Evolutionary conservation across 1,140 invertebrate genomes (phyloP), one percentile per base, ranked within the genome.

Genomic region (Phortica variegata): DNA sequence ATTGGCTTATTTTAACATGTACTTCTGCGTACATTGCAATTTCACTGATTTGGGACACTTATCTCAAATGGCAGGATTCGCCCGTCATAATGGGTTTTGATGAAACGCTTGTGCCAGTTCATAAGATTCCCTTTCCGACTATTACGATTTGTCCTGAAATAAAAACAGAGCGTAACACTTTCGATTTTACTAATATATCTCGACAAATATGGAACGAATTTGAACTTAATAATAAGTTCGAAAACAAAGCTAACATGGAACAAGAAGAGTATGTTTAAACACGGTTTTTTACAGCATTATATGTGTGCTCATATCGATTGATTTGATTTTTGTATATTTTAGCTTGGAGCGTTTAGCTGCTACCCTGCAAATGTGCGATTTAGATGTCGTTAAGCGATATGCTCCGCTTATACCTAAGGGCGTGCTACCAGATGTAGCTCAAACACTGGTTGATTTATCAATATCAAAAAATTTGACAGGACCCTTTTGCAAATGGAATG

Each of bases 51-150:
- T 66, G 72, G 49, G 81, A 81, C 47, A 79, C 83, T 0, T 85
- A 80, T 75, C 69, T 76, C 3, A 84, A 84, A 56, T 85, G 83
- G 82, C 77, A 81, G 38, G 77, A 82, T 26, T 83, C 78, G 29
- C 83, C 83, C 0, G 83, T 85, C 0, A 84, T 85, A 32, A 78
- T 85, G 0, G 82, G 81, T 37, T 85, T 85, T 52, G 80, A 82
- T 23, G 82, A 84, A 69, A 80, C 78, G 5, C 68, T 81, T 1
- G 83, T 81, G 20, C 80, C 82, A 0, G 79, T 84, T 18, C 82
- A 81, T 76, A 77, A 82, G 65, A 80, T 84, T 49, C 83, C 83
- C 2, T 84, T 83, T 58, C 83, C 83, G 9, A 82, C 82, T 1
- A 78, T 84, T 2, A 84, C 82, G 4, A 77, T 84, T 8, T 84